A percentile compares a stretch with the other conserved stretches of the same genome.
Conservation (phyloP, 2,888 invertebrate genomes). For the Aphidoletes aphidimyza region DNA sequence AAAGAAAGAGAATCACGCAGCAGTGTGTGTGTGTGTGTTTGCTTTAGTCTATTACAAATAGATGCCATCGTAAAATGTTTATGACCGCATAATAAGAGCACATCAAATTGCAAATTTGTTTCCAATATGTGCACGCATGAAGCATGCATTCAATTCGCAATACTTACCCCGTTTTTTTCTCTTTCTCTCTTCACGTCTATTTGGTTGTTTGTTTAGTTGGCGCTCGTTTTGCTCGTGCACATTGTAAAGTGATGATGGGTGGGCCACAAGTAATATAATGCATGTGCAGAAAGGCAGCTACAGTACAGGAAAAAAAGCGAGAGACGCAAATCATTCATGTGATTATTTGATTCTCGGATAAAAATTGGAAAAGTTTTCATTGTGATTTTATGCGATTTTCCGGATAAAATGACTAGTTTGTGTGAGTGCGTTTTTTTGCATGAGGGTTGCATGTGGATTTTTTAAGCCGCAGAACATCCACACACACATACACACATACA, state of each 20-base stretch:
- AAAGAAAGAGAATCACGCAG: neutral
- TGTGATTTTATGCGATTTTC: constrained; percentile 52
- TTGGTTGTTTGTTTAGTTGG: neutral
- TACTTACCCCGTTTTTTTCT: neutral
- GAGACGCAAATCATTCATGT: constrained; percentile 47
- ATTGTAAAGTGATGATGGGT: neutral
- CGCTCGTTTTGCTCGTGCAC: neutral
- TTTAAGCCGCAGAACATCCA: neutral
- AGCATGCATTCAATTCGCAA: neutral
- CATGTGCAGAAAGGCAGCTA: neutral
- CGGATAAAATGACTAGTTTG: constrained; percentile 1
- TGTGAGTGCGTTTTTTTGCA: neutral
- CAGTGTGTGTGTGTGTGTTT: neutral
- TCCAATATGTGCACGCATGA: constrained; percentile 37
- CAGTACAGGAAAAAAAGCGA: too few species aligned
- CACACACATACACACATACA: too few species aligned
- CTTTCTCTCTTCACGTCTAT: too few species aligned
- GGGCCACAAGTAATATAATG: neutral
- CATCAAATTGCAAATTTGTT: constrained; percentile 53
- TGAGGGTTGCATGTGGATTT: constrained; percentile 8
- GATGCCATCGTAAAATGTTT: constrained; percentile 50
- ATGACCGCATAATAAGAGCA: constrained; percentile 45
- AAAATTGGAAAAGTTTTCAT: constrained; percentile 54
- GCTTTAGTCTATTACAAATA: constrained; percentile 45
- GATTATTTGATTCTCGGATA: constrained; percentile 48